Evolutionary conservation across 2,113 vertebrate genomes (phyloP).

Genomic region (Salvator merianae): DNA sequence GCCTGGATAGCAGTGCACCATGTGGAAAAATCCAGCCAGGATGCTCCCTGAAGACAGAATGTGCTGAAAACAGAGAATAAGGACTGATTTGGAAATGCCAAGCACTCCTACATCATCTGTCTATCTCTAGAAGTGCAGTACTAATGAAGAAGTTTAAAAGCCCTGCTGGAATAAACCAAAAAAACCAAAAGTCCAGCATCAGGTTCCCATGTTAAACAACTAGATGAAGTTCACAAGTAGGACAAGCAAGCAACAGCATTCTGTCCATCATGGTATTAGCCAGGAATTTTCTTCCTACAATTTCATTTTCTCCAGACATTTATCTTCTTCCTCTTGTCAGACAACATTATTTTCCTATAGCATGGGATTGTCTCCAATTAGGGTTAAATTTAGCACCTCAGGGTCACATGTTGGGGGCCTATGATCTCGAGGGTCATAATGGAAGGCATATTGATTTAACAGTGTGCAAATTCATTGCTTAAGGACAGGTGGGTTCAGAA

Average conservation of each 20-base stretch:
- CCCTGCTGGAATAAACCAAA: not conserved
- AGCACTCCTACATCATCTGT: not conserved
- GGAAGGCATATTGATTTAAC: too few relatives aligned
- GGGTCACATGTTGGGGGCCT: too few relatives aligned
- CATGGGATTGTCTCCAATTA: too few relatives aligned
- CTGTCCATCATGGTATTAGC: not conserved
- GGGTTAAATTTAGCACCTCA: too few relatives aligned
- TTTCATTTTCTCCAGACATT: not conserved
- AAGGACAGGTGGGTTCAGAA: too few relatives aligned
- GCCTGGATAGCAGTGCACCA: conserved; percentile 90
- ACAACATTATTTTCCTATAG: not conserved
- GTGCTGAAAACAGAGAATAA: conserved; percentile 79
- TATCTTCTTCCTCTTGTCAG: not conserved
- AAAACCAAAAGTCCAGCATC: not conserved
- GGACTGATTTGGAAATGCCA: conserved; percentile 40
- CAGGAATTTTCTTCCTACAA: not conserved
- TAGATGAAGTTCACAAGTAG: not conserved
- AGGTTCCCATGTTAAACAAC: not conserved
- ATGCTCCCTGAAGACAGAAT: conserved; percentile 89
- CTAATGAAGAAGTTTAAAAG: not conserved
- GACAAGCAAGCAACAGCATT: not conserved
- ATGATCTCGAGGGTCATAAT: too few relatives aligned
- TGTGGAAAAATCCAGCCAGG: conserved; percentile 81
- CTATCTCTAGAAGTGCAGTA: accelerated
- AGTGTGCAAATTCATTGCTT: too few relatives aligned